These are phyloP conservation scores for Anser cygnoides DNA, from an alignment of 2,113 vertebrate genomes.

Conservation along the genomic window DNA sequence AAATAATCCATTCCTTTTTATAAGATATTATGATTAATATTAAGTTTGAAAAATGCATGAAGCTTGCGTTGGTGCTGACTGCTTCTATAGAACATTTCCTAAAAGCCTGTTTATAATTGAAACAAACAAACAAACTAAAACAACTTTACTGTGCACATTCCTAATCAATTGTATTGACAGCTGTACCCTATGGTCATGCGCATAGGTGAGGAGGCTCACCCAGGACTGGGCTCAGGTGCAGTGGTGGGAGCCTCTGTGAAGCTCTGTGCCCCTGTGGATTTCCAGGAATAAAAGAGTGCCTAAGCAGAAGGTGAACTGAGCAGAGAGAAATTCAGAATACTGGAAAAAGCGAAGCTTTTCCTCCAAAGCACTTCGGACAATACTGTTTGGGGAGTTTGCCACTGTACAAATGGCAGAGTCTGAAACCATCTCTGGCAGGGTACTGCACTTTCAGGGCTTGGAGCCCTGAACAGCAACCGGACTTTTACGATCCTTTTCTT, in stretches of 20 bases:
- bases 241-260: accelerated
- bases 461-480: neutral
- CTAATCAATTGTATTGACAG: neutral
- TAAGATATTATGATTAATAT: neutral
- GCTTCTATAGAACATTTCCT: neutral
- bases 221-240: neutral
- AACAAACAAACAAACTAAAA: neutral
- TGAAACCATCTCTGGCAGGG: neutral
- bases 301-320: neutral
- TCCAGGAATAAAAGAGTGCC: neutral
- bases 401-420: neutral
- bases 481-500: neutral
- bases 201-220: accelerated
- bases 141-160: neutral
- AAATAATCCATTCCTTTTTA: conserved; percentile 9
- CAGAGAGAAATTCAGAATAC: neutral
- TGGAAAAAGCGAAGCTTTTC: neutral
- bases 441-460: neutral
- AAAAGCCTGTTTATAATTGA: conserved; percentile 8
- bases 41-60: neutral
- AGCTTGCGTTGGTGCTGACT: neutral
- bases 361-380: neutral
- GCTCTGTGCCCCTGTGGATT: accelerated
- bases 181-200: neutral
- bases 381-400: neutral